phyloP scores from a whole-genome alignment of 1,140 invertebrate genomes.

The Wiebesia pumilae region DNA sequence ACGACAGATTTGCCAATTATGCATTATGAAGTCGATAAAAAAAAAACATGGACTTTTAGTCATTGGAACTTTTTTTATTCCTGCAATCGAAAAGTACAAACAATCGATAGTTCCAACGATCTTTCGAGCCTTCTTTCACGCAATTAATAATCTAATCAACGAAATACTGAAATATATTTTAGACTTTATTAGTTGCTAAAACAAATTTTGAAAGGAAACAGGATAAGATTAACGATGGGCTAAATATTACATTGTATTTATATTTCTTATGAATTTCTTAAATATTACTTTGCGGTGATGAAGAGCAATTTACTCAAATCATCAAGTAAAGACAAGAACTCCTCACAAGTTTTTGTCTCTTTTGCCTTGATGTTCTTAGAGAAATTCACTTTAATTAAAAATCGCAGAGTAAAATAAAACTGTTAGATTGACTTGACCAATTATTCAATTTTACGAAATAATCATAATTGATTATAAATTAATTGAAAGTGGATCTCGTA shows the following conservation, averaged over 20 bases:
- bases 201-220: too few relatives aligned
- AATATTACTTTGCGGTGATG: too few relatives aligned
- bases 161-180: background rate
- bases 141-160: too few relatives aligned
- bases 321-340: too few relatives aligned
- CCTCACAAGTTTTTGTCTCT: too few relatives aligned
- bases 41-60: background rate
- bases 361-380: too few relatives aligned
- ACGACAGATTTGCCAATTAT: background rate
- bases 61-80: background rate
- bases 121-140: background rate
- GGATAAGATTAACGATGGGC: too few relatives aligned
- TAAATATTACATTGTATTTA: too few relatives aligned
- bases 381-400: too few relatives aligned
- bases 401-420: background rate
- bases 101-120: background rate
- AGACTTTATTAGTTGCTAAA: too few relatives aligned
- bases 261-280: too few relatives aligned
- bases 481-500: background rate
- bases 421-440: background rate
- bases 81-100: background rate
- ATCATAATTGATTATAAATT: slow-evolving; percentile 38
- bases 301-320: too few relatives aligned
- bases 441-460: background rate
- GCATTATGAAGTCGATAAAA: background rate